Base-by-base conservation (phyloP, 2,113 vertebrate genomes). In the Rhegmatorhina hoffmannsi region DNA sequence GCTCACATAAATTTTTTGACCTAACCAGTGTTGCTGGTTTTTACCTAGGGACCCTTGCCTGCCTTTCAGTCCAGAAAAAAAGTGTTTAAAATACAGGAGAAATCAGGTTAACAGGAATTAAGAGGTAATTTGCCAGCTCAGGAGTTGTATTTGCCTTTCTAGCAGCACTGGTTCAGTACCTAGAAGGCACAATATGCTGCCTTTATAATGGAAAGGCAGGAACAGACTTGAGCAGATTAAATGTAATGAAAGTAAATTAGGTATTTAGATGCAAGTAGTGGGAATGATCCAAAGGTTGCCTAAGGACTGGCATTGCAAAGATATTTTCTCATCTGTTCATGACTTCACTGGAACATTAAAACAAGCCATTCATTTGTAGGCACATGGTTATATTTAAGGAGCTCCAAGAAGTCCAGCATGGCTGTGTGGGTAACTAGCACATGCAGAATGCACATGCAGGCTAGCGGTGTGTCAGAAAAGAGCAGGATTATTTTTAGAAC, bases 401-500 rank as follows among this genome's bases (percentile, higher is more conserved):
- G 46, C 34, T 94, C 46, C 58, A 21, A 49, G 59, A 76, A 88
- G 83, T 31, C 70, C 75, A 49, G 53, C 46, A 20, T 0, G 2
- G 43, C 43, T 20, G 5, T 63, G 72, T 38, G 80, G 52, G 44
- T 84, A 72, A 80, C 34, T 10, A 0, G 2, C 80, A 53, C 55
- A 49, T 19, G 44, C 49, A 44, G 83, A 44, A 73, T 87, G 77
- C 43, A 53, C 44, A 44, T 23, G 49, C 49, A 49, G 83, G 49
- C 79, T 80, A 69, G 72, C 56, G 67, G 68, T 6, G 24, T 90
- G 69, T 82, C 77, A 68, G 68, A 78, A 72, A 67, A 38, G 13
- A 88, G 64, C 66, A 52, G 80, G 29, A 31, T 64, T 95, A 94
- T 93, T 94, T 94, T 94, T 92, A 75, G 86, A 81, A 58, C 34